These are phyloP conservation scores for Dunckerocampus dactyliophorus DNA, from an alignment of 2,113 vertebrate genomes.

Conservation along the genomic window DNA sequence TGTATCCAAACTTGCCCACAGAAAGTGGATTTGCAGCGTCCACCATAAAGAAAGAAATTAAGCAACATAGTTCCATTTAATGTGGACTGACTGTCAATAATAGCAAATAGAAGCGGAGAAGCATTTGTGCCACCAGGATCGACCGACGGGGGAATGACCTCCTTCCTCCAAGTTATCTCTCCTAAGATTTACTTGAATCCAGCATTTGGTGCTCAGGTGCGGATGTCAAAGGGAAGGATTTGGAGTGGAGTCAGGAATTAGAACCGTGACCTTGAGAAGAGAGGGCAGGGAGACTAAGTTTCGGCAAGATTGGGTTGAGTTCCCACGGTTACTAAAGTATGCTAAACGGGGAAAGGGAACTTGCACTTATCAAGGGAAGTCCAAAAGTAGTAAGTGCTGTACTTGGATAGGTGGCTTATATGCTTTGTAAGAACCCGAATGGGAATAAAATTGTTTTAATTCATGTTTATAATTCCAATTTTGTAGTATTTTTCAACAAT, in stretches of 20 bases:
- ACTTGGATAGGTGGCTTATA: too few relatives aligned
- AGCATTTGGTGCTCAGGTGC: slow-evolving; percentile 22
- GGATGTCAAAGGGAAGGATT: slow-evolving; percentile 40
- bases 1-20: too few relatives aligned
- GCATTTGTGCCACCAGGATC: slow-evolving; percentile 33
- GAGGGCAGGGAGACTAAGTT: neutral
- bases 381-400: neutral
- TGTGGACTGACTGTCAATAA: slow-evolving; percentile 10
- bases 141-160: slow-evolving; percentile 35
- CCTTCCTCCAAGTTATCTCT: slow-evolving; percentile 31
- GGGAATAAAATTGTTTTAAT: too few relatives aligned
- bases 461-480: too few relatives aligned
- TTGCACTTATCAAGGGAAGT: neutral
- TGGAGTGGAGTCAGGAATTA: slow-evolving; percentile 37
- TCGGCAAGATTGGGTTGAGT: neutral
- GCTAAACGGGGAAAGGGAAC: slow-evolving; percentile 9
- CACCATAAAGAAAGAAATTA: neutral
- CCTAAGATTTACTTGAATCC: slow-evolving; percentile 37
- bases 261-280: slow-evolving; percentile 6
- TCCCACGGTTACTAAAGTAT: neutral
- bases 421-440: too few relatives aligned
- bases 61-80: slow-evolving; percentile 18
- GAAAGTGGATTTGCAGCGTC: too few relatives aligned
- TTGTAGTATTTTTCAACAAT: too few relatives aligned
- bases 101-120: slow-evolving; percentile 32